Base-by-base conservation (phyloP, 2,888 invertebrate genomes). In the Agrochola lychnidis region DNA sequence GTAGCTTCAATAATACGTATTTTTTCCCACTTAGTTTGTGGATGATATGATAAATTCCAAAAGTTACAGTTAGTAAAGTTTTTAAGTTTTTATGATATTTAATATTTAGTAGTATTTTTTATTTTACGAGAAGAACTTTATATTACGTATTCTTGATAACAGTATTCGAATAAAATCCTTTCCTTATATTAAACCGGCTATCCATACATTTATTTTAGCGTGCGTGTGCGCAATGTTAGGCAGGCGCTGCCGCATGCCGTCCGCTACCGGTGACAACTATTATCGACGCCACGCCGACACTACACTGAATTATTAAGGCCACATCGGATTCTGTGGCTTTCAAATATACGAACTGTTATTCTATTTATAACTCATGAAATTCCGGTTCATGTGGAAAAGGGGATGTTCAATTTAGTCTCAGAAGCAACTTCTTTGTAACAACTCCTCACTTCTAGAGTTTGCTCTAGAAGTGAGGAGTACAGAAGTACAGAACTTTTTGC, bases 241-340 rank as follows among this genome's bases (percentile, higher is more conserved):
- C 70, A 30, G 59, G 71, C 78, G n/a, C 70, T 84, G 69, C 61
- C 76, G 79, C 79, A 71, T 77, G 45, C 71, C 66, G 73, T 77
- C 83, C 84, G 86, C 86, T 87, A 87, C 90, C 84, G 85, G 69
- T 83, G 83, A 83, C 86, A 88, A 89, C 83, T 81, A 81, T 83
- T 86, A 83, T 79, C 82, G 74, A 76, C 69, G 76, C 72, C 57
- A 76, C 57, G 73, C 73, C 70, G 86, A 83, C 83, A 79, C 72
- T 78, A 70, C 57, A 73, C 56, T 72, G 76, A 87, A 78, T 75
- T 86, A 87, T 87, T 84, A 87, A 86, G 82, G 86, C 71, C 77
- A 78, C 81, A 79, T 73, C 61, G 42, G 36, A 66, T 45, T 51
- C 45, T 73, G 61, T 40, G 19, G 51, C 63, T 70, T 83, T 78